Base-by-base conservation (phyloP, 2,797 vertebrate genomes). In the Kryptolebias ocellatus region DNA sequence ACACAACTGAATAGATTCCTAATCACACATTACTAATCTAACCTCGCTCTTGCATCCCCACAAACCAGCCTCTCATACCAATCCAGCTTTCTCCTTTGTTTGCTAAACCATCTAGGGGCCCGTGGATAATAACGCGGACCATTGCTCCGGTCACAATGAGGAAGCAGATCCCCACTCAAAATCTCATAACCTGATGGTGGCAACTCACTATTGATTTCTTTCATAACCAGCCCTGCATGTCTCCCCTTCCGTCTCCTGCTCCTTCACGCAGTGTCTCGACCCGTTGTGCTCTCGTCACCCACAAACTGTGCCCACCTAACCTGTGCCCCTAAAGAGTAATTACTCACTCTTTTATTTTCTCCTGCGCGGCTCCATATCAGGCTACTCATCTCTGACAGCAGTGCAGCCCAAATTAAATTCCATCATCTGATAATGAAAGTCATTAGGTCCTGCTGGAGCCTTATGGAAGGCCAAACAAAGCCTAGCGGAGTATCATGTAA, bases 371-470 rank as follows among this genome's bases (percentile, higher is more conserved):
- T 64, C 72, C 66, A 56, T 92, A 92, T 92, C 90, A 29, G 76
- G 70, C 65, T 54, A 71, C 86, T 92, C 89, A 92, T 92, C 91
- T 91, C 72, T 89, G 86, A 89, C 88, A 87, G 87, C 68, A 53
- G 76, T 76, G 85, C 71, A 76, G 88, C 85, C 90, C 87, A 91
- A 93, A 93, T 93, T 92, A 92, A 91, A 92, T 91, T 81, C 87
- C 84, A 80, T 80, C 83, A 91, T 90, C 91, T 89, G 89, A 91
- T 91, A 92, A 92, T 90, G 89, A 88, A 93, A 90, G 87, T 89
- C 90, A 92, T 93, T 91, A 92, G 87, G 87, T 89, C 80, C 82
- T 64, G 53, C 78, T 81, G 85, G 84, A 89, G 80, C 78, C 72
- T 59, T 39, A 64, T 76, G 76, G 85, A 90, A 76, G 82, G 81